A percentile compares a stretch with the other conserved stretches of the same genome.
Conservation (phyloP, 2,797 vertebrate genomes). For the Gymnothorax javanicus region DNA sequence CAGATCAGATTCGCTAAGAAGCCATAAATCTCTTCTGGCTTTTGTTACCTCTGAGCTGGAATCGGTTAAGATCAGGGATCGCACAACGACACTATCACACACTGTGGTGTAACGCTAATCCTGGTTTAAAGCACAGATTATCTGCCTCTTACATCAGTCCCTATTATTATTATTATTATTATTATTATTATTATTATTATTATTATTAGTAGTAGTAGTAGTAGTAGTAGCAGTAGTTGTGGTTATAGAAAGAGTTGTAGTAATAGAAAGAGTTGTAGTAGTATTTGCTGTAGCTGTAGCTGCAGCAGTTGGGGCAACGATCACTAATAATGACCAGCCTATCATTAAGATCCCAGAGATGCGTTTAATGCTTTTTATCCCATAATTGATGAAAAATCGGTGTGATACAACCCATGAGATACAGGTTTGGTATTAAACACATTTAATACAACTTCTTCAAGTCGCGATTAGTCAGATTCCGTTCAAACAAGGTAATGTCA, state of each 20-base stretch:
- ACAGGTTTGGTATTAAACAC: no score
- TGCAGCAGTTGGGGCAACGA: no score
- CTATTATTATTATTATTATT: not conserved
- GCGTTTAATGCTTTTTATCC: no score
- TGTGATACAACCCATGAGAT: no score
- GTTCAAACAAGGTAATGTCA: no score
- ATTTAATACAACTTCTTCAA: no score
- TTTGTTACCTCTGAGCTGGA: conserved; percentile 5
- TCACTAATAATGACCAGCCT: no score
- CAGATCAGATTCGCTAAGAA: not conserved
- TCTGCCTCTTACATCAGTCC: not conserved
- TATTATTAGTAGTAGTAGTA: not conserved
- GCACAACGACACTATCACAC: not conserved
- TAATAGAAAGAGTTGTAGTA: not conserved
- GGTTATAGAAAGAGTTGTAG: not conserved
- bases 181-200: not conserved
- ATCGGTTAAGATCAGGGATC: not conserved
- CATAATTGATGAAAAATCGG: no score
- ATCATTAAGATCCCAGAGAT: no score
- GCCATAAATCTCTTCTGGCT: not conserved
- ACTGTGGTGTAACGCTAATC: not conserved
- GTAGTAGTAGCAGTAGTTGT: not conserved
- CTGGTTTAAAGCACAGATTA: not conserved
- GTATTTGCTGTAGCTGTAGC: no score
- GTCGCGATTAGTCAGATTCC: no score